These are phyloP conservation scores for Chalcis sispes DNA, from an alignment of 2,888 invertebrate species.

Conservation along the genomic window DNA sequence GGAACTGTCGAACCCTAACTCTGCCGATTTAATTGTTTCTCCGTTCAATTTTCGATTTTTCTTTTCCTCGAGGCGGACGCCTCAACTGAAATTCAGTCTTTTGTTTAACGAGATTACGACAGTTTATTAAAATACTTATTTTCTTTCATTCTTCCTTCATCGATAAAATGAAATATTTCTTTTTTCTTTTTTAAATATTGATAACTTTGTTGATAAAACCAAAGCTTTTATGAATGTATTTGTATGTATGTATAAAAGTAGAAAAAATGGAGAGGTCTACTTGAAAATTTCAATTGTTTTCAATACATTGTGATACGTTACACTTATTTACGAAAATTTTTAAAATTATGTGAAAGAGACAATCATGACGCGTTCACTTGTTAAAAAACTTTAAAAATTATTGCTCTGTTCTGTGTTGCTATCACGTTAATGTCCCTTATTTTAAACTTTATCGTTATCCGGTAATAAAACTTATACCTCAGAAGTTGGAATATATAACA, in stretches of 20 bases:
- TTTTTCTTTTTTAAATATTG: too few relatives aligned
- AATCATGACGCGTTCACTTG: too few relatives aligned
- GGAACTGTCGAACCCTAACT: constrained; percentile 50
- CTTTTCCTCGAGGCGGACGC: not conserved
- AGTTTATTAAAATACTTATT: not conserved
- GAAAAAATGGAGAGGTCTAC: not conserved
- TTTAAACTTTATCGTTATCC: too few relatives aligned
- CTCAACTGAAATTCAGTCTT: constrained; percentile 31
- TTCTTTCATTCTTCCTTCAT: not conserved
- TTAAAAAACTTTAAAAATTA: not conserved
- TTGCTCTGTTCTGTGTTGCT: not conserved
- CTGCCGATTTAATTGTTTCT: constrained; percentile 13
- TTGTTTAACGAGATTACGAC: constrained; percentile 1
- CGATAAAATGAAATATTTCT: not conserved
- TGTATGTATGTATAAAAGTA: not conserved
- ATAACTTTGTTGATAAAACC: not conserved
- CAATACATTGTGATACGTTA: too few relatives aligned
- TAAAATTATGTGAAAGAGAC: too few relatives aligned
- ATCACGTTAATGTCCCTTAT: too few relatives aligned
- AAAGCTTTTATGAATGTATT: not conserved
- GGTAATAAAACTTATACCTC: too few relatives aligned
- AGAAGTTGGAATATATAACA: too few relatives aligned
- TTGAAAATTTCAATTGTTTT: too few relatives aligned
- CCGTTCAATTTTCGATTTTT: not conserved
- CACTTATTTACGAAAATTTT: too few relatives aligned